A percentile compares a stretch with the other conserved stretches of the same genome.
Evolutionary conservation across 2,113 vertebrate genomes (phyloP).

Genomic region (Toxotes jaculatrix): DNA sequence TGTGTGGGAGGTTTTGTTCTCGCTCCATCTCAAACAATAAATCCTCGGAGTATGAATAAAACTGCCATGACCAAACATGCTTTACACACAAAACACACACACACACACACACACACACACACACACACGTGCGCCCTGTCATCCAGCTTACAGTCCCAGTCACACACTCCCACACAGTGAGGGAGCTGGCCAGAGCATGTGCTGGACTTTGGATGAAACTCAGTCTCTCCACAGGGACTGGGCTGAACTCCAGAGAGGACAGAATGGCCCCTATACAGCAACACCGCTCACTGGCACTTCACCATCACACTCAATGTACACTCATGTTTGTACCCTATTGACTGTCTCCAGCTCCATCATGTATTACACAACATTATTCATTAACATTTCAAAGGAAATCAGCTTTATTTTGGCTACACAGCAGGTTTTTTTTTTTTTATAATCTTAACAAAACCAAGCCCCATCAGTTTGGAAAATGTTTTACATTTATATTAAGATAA

Average conservation of each 20-base stretch:
- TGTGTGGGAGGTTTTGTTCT: background rate
- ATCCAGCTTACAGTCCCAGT: slow-evolving; percentile 38
- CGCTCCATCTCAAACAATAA: slow-evolving; percentile 34
- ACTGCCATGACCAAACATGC: slow-evolving; percentile 11
- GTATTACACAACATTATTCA: background rate
- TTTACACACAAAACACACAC: background rate
- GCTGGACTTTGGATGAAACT: slow-evolving; percentile 79
- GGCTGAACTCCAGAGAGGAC: slow-evolving; percentile 48
- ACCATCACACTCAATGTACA: slow-evolving; percentile 4
- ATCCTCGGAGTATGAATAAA: slow-evolving; percentile 20
- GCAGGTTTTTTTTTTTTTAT: background rate
- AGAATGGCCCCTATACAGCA: slow-evolving; percentile 49
- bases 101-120: background rate
- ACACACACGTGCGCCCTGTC: background rate
- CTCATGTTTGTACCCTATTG: background rate
- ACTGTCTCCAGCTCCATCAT: slow-evolving; percentile 16
- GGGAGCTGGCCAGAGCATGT: slow-evolving; percentile 62
- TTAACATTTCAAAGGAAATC: background rate
- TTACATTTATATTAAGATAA: background rate
- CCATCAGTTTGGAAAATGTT: background rate
- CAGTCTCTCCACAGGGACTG: slow-evolving; percentile 63
- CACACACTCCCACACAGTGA: slow-evolving; percentile 54
- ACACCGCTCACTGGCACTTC: slow-evolving; percentile 43
- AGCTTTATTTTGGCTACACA: background rate
- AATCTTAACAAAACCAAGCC: background rate